A percentile compares a stretch with the other conserved stretches of the same genome.
Conservation (phyloP, 2,888 invertebrate genomes). For the Mythimna pallens region DNA sequence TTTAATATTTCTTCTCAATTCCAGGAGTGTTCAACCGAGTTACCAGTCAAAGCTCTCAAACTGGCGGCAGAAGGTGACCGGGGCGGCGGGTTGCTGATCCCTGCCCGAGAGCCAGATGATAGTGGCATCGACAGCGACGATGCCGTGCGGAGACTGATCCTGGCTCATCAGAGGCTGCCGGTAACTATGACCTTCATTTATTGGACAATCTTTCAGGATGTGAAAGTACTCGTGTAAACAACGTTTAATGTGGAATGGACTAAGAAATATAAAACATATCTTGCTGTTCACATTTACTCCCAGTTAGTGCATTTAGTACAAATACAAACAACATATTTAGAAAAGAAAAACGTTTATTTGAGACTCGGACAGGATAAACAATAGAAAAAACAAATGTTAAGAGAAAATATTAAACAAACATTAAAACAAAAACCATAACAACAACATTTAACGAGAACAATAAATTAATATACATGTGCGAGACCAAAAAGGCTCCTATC, state of each 20-base stretch:
- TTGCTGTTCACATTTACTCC: background rate
- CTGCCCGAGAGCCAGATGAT: conserved; percentile 76
- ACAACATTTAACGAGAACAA: too few relatives aligned
- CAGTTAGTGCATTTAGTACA: too few relatives aligned
- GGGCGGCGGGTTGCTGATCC: conserved; percentile 67
- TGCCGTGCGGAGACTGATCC: conserved; percentile 52
- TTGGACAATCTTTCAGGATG: background rate
- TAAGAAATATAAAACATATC: too few relatives aligned
- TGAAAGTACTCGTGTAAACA: background rate
- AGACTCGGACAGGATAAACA: too few relatives aligned
- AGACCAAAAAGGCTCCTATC: too few relatives aligned
- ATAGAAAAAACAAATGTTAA: too few relatives aligned
- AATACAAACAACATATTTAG: too few relatives aligned
- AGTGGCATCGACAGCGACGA: conserved; percentile 87
- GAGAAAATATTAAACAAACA: too few relatives aligned
- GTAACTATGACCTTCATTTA: conserved; percentile 5
- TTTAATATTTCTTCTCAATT: conserved; percentile 41
- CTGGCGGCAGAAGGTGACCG: conserved; percentile 73
- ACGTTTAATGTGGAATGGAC: too few relatives aligned
- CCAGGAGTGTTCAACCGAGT: conserved; percentile 61
- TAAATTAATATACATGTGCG: too few relatives aligned
- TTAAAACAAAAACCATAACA: too few relatives aligned
- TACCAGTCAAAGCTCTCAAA: conserved; percentile 64
- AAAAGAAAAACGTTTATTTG: too few relatives aligned
- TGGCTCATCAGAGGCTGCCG: conserved; percentile 48